A percentile compares a stretch with the other conserved stretches of the same genome.
These are phyloP conservation scores for Trichomycterus rosablanca DNA, from an alignment of 2,113 vertebrate genomes.

Conservation along the genomic window DNA sequence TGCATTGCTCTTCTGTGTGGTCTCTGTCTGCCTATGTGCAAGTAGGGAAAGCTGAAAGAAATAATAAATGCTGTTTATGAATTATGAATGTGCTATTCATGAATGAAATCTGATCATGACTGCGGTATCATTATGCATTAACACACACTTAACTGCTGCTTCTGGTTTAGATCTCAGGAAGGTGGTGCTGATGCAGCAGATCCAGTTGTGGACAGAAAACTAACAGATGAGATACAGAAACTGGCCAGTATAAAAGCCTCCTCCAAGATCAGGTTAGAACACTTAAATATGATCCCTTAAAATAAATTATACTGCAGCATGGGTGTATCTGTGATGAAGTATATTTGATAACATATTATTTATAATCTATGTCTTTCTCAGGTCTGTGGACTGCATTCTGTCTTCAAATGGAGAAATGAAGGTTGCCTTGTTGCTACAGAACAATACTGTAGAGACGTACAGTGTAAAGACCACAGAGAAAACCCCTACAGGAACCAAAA, in stretches of 20 bases:
- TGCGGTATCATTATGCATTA: no score
- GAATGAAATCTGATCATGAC: no score
- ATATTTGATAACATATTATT: no score
- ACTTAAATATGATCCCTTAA: background rate
- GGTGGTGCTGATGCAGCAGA: slow-evolving; percentile 51
- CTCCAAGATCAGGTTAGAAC: slow-evolving; percentile 86
- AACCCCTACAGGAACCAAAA: slow-evolving; percentile 64
- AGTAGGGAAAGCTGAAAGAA: no score
- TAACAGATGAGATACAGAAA: slow-evolving; percentile 77
- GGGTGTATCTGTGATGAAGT: no score
- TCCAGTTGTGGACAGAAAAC: slow-evolving; percentile 58
- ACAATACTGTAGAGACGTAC: slow-evolving; percentile 83
- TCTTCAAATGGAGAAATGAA: slow-evolving; percentile 81
- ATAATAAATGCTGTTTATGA: no score
- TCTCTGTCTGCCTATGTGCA: no score
- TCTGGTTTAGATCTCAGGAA: slow-evolving; percentile 62
- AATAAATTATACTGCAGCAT: background rate
- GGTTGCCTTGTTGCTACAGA: slow-evolving; percentile 83
- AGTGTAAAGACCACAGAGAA: slow-evolving; percentile 61
- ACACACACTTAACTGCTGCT: background rate
- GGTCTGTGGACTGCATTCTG: slow-evolving; percentile 80
- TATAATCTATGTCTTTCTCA: slow-evolving; percentile 47
- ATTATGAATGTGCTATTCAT: no score
- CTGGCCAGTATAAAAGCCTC: slow-evolving; percentile 81
- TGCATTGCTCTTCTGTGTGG: no score